Conservation (phyloP, 2,888 invertebrate species). For the Tetanocera ferruginea region DNA sequence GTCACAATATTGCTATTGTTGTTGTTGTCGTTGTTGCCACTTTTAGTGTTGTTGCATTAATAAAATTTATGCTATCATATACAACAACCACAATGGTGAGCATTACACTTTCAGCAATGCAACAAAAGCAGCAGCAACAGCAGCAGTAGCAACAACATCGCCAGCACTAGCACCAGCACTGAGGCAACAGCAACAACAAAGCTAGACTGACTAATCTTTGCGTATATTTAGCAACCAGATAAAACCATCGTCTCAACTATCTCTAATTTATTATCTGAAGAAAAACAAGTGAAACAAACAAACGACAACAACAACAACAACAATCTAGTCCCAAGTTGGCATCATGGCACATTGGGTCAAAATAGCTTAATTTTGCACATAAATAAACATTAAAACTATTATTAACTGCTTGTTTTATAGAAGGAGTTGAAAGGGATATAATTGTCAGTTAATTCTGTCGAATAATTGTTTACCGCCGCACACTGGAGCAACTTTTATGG, state of each 20-base stretch:
- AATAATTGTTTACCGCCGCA: too few species aligned
- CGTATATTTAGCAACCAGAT: constrained; percentile 33
- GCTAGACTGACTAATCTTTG: constrained; percentile 32
- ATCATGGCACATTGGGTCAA: constrained; percentile 8
- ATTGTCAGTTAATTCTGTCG: too few species aligned
- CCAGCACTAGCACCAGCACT: constrained; percentile 37
- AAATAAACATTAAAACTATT: background rate
- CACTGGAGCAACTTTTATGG: too few species aligned
- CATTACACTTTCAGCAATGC: constrained; percentile 18
- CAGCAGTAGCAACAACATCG: background rate
- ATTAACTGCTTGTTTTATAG: background rate
- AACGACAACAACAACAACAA: constrained; percentile 27
- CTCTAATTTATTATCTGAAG: constrained; percentile 35
- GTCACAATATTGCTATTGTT: constrained; percentile 8
- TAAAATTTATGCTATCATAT: constrained; percentile 3
- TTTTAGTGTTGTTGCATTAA: constrained; percentile 11
- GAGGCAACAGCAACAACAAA: constrained; percentile 21
- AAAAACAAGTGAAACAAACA: constrained; percentile 17
- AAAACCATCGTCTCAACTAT: constrained; percentile 35
- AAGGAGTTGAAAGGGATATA: background rate
- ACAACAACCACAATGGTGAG: background rate
- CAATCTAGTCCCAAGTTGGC: background rate
- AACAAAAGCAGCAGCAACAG: constrained; percentile 8
- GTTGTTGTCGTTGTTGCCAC: constrained; percentile 40
- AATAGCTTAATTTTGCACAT: background rate